These are phyloP conservation scores for Gorsachius goisagi DNA, from an alignment of 2,113 vertebrate genomes.

Conservation along the genomic window DNA sequence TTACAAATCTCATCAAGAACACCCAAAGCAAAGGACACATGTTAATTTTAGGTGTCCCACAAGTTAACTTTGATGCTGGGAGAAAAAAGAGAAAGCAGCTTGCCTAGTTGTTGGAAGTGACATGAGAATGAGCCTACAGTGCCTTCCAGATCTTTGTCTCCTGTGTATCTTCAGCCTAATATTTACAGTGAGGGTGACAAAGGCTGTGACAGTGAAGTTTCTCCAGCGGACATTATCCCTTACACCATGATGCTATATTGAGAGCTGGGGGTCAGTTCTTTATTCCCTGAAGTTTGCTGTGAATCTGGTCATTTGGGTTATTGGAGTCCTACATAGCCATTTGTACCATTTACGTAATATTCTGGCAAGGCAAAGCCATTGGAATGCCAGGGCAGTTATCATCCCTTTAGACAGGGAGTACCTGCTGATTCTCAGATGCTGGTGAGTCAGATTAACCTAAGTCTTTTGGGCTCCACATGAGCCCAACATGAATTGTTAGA, in stretches of 20 bases:
- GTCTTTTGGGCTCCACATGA: neutral
- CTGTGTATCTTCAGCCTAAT: neutral
- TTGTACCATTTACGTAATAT: neutral
- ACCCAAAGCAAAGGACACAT: conserved; percentile 14
- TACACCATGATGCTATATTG: neutral
- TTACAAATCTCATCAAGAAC: conserved; percentile 31
- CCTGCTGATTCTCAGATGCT: neutral
- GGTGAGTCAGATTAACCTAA: neutral
- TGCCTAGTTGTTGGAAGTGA: neutral
- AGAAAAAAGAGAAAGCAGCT: conserved; percentile 2
- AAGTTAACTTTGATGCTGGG: conserved; percentile 22
- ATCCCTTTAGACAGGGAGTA: neutral
- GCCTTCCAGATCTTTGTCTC: neutral
- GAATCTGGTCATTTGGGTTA: neutral
- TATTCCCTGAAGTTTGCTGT: neutral
- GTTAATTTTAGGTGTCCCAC: conserved; percentile 31
- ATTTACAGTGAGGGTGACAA: neutral
- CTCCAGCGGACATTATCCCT: neutral
- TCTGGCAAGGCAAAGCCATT: neutral
- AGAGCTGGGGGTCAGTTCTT: neutral
- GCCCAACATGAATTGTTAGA: neutral
- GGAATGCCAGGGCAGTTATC: neutral
- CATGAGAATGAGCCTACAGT: neutral
- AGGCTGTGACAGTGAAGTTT: neutral
- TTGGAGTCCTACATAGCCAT: neutral